Percentiles rank a stretch among this genome's conserved stretches.
These are phyloP conservation scores for Oplegnathus fasciatus DNA, from an alignment of 2,113 vertebrate genomes.

Conservation along the genomic window DNA sequence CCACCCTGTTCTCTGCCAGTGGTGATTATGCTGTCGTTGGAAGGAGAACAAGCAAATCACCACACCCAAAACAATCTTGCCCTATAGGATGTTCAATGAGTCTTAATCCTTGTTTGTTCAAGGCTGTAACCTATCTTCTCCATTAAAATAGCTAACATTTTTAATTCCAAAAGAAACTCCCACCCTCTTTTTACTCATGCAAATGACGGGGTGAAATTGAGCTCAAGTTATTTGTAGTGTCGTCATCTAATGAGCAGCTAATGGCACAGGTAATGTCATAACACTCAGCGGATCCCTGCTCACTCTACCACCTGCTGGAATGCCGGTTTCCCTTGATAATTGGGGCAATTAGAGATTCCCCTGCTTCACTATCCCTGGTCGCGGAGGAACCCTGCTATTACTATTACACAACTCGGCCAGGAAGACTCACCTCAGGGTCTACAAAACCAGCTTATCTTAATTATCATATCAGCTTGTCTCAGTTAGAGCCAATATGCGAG, in stretches of 20 bases:
- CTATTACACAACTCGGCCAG: constrained; percentile 61
- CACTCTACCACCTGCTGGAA: constrained; percentile 64
- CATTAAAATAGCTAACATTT: neutral
- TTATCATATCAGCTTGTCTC: constrained; percentile 78
- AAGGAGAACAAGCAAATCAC: constrained; percentile 36
- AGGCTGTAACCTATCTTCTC: neutral
- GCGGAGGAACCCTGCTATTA: constrained; percentile 74
- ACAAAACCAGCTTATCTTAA: constrained; percentile 66
- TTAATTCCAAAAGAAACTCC: neutral
- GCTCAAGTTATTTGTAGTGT: constrained; percentile 27
- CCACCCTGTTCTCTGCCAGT: constrained; percentile 32
- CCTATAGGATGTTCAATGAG: neutral
- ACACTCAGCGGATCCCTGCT: constrained; percentile 45
- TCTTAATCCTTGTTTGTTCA: neutral
- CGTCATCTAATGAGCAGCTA: constrained; percentile 46
- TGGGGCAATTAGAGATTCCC: constrained; percentile 78
- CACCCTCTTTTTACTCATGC: neutral
- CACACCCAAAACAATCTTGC: constrained; percentile 32
- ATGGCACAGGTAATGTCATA: constrained; percentile 46
- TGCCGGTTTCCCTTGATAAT: constrained; percentile 78
- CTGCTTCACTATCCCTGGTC: constrained; percentile 61
- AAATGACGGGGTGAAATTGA: neutral
- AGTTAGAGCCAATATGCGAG: constrained; percentile 60
- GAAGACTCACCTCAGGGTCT: constrained; percentile 73
- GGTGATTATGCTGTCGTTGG: neutral